Evolutionary conservation across 2,113 vertebrate species (phyloP).

Genomic region (Delphinapterus leucas): DNA sequence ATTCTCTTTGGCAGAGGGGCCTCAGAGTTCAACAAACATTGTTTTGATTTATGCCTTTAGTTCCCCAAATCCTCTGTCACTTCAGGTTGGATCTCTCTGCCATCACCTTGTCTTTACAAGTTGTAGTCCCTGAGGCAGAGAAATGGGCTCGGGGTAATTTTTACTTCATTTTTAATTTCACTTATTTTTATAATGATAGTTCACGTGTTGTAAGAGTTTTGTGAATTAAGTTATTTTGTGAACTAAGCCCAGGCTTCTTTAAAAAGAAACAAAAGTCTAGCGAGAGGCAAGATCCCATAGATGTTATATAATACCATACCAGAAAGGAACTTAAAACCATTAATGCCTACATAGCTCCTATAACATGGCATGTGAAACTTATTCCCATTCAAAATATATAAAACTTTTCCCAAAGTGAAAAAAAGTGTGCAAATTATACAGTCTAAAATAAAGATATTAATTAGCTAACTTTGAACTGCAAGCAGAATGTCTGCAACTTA

Average conservation of each 20-base stretch:
- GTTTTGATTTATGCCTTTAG: not conserved
- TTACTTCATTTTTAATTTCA: slow-evolving; percentile 23
- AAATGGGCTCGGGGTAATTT: not conserved
- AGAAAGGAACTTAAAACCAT: not conserved
- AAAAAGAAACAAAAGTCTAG: slow-evolving; percentile 31
- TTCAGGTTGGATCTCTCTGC: not conserved
- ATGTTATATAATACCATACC: not conserved
- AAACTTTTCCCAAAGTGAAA: not conserved
- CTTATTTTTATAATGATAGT: not conserved
- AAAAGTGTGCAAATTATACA: not conserved
- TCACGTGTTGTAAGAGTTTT: not conserved
- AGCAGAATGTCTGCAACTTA: not conserved
- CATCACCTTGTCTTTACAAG: not conserved
- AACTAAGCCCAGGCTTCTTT: slow-evolving; percentile 10
- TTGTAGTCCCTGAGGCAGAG: not conserved
- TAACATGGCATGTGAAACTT: slow-evolving; percentile 14
- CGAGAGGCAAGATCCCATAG: not conserved
- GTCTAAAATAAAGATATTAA: not conserved
- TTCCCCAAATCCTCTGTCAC: not conserved
- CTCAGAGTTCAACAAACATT: not conserved
- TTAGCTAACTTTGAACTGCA: not conserved
- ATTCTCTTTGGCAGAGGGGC: not conserved
- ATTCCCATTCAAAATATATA: slow-evolving; percentile 42
- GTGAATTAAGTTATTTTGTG: not conserved
- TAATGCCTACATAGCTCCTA: not conserved